Conservation (phyloP, 1,140 invertebrate species). For the Drosophila eugracilis region DNA sequence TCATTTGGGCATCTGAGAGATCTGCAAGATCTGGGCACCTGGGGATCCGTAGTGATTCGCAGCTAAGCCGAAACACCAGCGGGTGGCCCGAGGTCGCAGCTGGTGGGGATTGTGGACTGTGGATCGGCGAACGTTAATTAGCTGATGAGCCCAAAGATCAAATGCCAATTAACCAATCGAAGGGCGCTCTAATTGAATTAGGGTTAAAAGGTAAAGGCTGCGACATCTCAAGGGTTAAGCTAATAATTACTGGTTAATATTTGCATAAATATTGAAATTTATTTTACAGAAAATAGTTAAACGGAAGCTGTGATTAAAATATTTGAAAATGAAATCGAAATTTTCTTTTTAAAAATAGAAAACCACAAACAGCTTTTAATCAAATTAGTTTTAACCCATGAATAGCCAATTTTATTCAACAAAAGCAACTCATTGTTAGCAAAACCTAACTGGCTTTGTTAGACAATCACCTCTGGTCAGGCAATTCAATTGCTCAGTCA, state of each 20-base stretch:
- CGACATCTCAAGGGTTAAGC: not conserved
- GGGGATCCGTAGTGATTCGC: conserved; percentile 1
- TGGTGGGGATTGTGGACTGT: conserved; percentile 34
- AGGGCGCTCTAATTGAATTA: conserved; percentile 26
- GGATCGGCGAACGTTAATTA: conserved; percentile 59
- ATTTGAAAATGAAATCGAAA: no score
- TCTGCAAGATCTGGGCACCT: not conserved
- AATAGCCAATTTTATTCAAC: not conserved
- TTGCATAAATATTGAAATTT: no score
- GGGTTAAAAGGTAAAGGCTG: not conserved
- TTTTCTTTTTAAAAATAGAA: no score
- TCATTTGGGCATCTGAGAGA: not conserved
- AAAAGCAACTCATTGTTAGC: not conserved
- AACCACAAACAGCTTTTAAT: no score
- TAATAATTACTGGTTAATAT: not conserved
- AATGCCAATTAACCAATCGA: conserved; percentile 47
- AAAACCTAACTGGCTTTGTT: not conserved
- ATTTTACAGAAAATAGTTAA: no score
- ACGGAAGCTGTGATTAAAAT: no score
- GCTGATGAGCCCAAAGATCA: conserved; percentile 58
- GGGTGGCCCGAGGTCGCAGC: conserved; percentile 24
- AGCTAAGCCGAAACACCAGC: conserved; percentile 1
- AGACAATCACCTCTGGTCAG: not conserved
- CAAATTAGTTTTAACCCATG: not conserved
- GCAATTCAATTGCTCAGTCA: not conserved